phyloP scores from a whole-genome alignment of 1,140 invertebrate genomes.

The Drosophila tsacasi region DNA sequence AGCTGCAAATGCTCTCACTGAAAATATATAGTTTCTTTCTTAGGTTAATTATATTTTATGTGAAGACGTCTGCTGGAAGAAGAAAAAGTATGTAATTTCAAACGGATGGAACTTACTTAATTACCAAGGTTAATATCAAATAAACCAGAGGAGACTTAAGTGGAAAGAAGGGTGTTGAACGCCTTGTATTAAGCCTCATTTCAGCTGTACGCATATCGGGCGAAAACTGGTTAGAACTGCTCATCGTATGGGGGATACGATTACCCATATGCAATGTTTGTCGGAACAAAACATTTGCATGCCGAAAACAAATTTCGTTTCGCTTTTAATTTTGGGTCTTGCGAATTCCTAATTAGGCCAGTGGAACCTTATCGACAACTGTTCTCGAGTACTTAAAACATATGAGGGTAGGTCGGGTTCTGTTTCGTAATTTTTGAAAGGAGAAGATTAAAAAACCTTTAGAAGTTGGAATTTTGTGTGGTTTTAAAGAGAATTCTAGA shows the following conservation, averaged over 20 bases:
- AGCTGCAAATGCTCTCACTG: not conserved
- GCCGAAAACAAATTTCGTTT: conserved; percentile 23
- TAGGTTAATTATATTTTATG: not conserved
- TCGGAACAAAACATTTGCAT: conserved; percentile 45
- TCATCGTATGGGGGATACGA: not conserved
- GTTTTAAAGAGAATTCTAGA: not conserved
- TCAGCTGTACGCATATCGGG: conserved; percentile 6
- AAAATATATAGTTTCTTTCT: not conserved
- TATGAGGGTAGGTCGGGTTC: conserved; percentile 39
- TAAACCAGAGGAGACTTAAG: not conserved
- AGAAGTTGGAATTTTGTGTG: not conserved
- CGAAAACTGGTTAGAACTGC: conserved; percentile 57
- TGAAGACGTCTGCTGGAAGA: not conserved
- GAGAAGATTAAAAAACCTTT: not conserved
- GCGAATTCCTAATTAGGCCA: conserved; percentile 33
- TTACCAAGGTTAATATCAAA: not conserved
- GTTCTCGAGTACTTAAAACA: conserved; percentile 1
- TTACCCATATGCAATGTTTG: conserved; percentile 34
- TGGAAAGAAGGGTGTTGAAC: not conserved
- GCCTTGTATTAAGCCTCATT: not conserved
- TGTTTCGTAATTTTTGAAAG: not conserved
- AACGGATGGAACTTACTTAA: too few species aligned
- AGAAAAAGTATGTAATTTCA: not conserved
- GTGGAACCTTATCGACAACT: conserved; percentile 23
- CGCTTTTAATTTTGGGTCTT: conserved; percentile 25